These are phyloP conservation scores for Pseudois nayaur DNA, from an alignment of 2,113 vertebrate species.

Conservation along the genomic window DNA sequence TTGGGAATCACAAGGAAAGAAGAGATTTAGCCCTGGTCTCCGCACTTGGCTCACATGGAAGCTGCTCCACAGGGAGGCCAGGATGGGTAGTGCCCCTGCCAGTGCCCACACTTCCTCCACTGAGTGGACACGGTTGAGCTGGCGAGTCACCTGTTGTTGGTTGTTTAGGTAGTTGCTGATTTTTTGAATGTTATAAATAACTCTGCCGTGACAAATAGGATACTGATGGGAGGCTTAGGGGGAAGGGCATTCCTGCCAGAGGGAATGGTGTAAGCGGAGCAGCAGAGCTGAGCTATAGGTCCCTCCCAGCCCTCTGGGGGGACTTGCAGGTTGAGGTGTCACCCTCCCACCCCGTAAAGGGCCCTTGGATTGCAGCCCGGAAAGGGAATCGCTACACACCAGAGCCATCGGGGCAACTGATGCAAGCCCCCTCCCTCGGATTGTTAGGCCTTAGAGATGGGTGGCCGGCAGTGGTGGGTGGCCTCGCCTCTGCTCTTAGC, in stretches of 20 bases:
- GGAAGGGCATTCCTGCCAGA: conserved; percentile 45
- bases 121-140: conserved; percentile 8
- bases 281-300: background rate
- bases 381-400: background rate
- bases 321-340: background rate
- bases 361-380: background rate
- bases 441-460: background rate
- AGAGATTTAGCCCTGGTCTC: background rate
- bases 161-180: conserved; percentile 53
- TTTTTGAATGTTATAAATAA: conserved; percentile 66
- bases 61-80: background rate
- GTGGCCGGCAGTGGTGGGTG: background rate
- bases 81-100: background rate
- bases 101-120: background rate
- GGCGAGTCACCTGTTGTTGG: conserved; percentile 63
- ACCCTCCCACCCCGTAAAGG: background rate
- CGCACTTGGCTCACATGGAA: background rate
- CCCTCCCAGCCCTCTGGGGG: background rate
- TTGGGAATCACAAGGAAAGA: conserved; percentile 12
- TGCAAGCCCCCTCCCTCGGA: background rate
- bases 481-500: background rate
- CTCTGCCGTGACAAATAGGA: conserved; percentile 48
- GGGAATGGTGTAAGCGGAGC: conserved; percentile 13
- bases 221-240: conserved; percentile 43
- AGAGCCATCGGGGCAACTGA: background rate